Conservation (phyloP, 2,797 vertebrate species). For the Geotrypetes seraphini region DNA sequence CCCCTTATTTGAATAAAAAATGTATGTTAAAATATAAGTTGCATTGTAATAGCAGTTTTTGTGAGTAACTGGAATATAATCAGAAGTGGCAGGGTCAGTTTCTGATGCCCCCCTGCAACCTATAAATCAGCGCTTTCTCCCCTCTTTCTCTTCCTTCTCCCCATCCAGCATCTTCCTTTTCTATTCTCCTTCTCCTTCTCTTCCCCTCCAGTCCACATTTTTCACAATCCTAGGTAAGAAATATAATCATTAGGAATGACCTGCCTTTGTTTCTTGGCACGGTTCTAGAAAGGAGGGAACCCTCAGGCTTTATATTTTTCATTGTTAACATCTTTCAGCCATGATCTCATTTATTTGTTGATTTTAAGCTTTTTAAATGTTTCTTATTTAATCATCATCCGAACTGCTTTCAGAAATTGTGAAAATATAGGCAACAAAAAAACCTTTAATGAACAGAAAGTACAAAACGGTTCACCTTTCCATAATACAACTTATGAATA, state of each 20-base stretch:
- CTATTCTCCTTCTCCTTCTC: no score
- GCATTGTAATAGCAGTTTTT: no score
- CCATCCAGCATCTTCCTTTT: no score
- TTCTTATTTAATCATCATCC: slow-evolving; percentile 33
- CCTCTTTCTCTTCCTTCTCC: no score
- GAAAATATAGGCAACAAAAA: background rate
- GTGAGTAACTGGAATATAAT: no score
- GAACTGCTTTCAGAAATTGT: slow-evolving; percentile 29
- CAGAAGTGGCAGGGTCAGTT: no score
- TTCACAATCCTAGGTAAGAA: slow-evolving; percentile 4
- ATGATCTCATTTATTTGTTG: slow-evolving; percentile 29
- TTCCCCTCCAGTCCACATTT: no score
- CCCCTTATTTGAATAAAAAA: no score
- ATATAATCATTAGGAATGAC: slow-evolving; percentile 6
- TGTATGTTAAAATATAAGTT: no score
- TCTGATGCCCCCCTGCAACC: no score
- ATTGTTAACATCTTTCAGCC: slow-evolving; percentile 17
- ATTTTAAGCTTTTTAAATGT: slow-evolving; percentile 32
- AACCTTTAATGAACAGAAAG: slow-evolving; percentile 27
- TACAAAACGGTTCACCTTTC: slow-evolving; percentile 22
- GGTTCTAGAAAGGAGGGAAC: slow-evolving; percentile 6
- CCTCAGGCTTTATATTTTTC: slow-evolving; percentile 12
- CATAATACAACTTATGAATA: slow-evolving; percentile 18
- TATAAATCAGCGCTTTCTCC: no score
- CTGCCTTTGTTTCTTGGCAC: background rate